Base-by-base conservation (phyloP, 2,797 vertebrate species). In the Coracias cyanogaster region DNA sequence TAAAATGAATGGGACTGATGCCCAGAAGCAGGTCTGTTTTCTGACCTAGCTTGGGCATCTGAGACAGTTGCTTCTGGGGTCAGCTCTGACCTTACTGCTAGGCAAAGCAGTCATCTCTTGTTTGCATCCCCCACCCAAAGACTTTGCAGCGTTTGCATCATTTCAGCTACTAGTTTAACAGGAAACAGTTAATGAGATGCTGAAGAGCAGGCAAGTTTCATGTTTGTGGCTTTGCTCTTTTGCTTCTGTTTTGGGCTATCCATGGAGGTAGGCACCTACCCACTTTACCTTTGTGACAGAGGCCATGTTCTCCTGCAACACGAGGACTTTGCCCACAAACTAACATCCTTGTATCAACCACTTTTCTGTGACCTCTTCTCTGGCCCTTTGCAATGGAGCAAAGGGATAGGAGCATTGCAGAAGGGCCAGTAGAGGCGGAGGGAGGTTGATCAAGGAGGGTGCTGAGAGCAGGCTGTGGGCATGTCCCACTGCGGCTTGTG, bases 341-440 rank as follows among this genome's bases (percentile, higher is more conserved):
- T 10, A 37, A 14, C 26, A 19, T 29, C 26, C 51, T 10, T 17
- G 4, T 12, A 13, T 5, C 26, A 29, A 17, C n/a, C 24, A 5
- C 7, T 31, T 12, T 31, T 10, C 15, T 11, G 25, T 3, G 45
- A 48, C 5, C 39, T 7, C 61, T 60, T 82, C 65, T 57, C 52
- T 28, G 16, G 54, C 62, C 28, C n/a, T n/a, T 41, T 51, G 48
- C 77, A 19, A 24, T 7, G 37, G 45, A 33, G 22, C 5, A 7
- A 10, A 25, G 45, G 7, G 28, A 6, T 3, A 13, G 57, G n/a
- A 70, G 25, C 12, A 0, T 11, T 29, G 46, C 57, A 21, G 31
- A 52, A 41, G 19, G 48, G 25, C 51, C 0, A 0, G 15, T 3
- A 29, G 61, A n/a, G 15, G 19, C 0, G 1, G 7, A 15, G 37